Conservation (phyloP, 2,797 vertebrate species). For the Macroramphosus scolopax region DNA sequence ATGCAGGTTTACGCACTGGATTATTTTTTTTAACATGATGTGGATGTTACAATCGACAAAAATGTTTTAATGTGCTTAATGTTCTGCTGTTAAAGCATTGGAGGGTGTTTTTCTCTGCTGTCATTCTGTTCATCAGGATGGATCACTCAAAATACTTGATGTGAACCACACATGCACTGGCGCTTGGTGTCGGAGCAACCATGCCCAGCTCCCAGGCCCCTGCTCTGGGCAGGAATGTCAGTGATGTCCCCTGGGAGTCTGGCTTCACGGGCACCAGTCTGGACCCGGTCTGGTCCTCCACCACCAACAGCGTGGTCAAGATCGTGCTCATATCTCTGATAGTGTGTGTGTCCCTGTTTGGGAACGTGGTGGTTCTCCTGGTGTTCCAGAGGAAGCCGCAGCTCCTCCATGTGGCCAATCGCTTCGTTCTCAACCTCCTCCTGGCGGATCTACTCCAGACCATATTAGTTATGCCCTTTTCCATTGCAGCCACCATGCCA, state of each 20-base stretch:
- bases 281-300: conserved; percentile 46
- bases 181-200: conserved; percentile 21
- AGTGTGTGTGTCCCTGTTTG: conserved; percentile 82
- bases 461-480: conserved; percentile 86
- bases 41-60: conserved; percentile 13
- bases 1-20: conserved; percentile 7
- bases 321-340: conserved; percentile 81
- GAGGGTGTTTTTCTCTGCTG: conserved; percentile 11
- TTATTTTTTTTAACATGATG: conserved; percentile 17
- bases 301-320: conserved; percentile 71
- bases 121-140: conserved; percentile 36
- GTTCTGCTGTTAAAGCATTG: background rate
- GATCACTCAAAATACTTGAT: conserved; percentile 40
- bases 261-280: conserved; percentile 12
- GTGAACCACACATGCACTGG: conserved; percentile 37
- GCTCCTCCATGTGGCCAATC: conserved; percentile 87
- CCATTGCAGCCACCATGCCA: conserved; percentile 82
- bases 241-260: conserved; percentile 59
- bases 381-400: conserved; percentile 89
- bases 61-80: background rate
- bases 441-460: conserved; percentile 87
- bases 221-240: conserved; percentile 59
- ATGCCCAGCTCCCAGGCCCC: conserved; percentile 65
- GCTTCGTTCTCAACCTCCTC: conserved; percentile 89
- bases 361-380: conserved; percentile 84